phyloP scores from a whole-genome alignment of 1,140 invertebrate species.

The Antheraea pernyi region DNA sequence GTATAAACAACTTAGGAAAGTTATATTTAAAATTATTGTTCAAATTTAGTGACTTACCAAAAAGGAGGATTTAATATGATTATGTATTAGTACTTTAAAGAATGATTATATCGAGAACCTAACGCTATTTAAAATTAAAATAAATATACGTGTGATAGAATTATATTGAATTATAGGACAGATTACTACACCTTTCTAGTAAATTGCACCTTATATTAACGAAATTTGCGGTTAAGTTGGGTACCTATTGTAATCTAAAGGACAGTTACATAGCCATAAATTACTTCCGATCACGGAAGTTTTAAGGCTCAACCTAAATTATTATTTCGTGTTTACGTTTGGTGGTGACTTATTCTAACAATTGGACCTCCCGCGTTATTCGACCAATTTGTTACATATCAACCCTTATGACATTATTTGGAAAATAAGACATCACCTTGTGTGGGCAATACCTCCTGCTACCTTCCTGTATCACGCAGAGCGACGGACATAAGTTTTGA shows the following conservation, averaged over 20 bases:
- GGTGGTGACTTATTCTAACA: slow-evolving; percentile 30
- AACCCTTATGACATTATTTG: slow-evolving; percentile 48
- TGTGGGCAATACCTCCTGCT: slow-evolving; percentile 60
- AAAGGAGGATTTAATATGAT: too few species aligned
- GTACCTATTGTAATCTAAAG: slow-evolving; percentile 14
- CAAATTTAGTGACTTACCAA: too few species aligned
- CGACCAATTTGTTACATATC: slow-evolving; percentile 65
- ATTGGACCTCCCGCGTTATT: slow-evolving; percentile 53
- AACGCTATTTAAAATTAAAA: too few species aligned
- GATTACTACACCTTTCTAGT: not conserved
- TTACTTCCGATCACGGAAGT: slow-evolving; percentile 59
- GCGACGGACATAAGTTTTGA: slow-evolving; percentile 73
- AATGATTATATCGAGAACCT: too few species aligned
- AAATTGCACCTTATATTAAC: slow-evolving; percentile 16
- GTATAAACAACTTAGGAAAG: too few species aligned
- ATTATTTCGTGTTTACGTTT: slow-evolving; percentile 12
- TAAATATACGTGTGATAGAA: not conserved
- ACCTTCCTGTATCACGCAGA: slow-evolving; percentile 73
- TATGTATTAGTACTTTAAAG: too few species aligned
- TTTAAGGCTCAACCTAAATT: slow-evolving; percentile 18
- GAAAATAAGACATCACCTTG: slow-evolving; percentile 68
- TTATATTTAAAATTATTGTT: too few species aligned
- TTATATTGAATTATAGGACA: not conserved
- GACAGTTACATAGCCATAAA: slow-evolving; percentile 37
- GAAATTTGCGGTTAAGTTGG: slow-evolving; percentile 1